These are phyloP conservation scores for Elysia crispata DNA, from an alignment of 2,888 invertebrate species.

Conservation along the genomic window DNA sequence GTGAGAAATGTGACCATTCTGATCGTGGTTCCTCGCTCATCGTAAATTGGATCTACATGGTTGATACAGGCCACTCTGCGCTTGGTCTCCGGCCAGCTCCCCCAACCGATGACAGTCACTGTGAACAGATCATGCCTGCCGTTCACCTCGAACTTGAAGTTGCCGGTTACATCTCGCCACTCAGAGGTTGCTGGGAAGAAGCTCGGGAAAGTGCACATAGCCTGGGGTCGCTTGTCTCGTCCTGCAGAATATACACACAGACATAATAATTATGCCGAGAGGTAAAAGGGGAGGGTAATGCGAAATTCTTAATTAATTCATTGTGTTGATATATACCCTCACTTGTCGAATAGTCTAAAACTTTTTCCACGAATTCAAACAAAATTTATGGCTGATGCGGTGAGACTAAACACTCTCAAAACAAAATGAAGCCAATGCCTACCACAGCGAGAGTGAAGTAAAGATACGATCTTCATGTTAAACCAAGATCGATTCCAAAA, in stretches of 20 bases:
- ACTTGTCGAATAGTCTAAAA: neutral
- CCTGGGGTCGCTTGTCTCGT: slow-evolving; percentile 58
- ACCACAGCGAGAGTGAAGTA: too few species aligned
- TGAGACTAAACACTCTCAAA: too few species aligned
- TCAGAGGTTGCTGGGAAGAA: slow-evolving; percentile 59
- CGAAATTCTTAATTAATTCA: too few species aligned
- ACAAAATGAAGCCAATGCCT: too few species aligned
- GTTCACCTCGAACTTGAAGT: slow-evolving; percentile 62
- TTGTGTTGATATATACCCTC: too few species aligned
- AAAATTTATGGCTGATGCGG: too few species aligned
- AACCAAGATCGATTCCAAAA: too few species aligned
- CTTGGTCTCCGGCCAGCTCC: slow-evolving; percentile 55
- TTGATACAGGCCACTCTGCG: slow-evolving; percentile 63
- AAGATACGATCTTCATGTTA: too few species aligned
- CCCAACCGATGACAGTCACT: slow-evolving; percentile 56
- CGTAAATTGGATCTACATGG: slow-evolving; percentile 32
- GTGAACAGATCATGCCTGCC: slow-evolving; percentile 61
- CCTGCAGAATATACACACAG: slow-evolving; percentile 48
- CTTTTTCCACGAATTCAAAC: too few species aligned
- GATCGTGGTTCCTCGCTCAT: slow-evolving; percentile 42
- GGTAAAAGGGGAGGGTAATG: too few species aligned
- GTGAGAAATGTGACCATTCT: slow-evolving; percentile 62
- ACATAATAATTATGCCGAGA: too few species aligned
- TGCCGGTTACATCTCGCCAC: slow-evolving; percentile 71
- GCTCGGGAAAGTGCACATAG: slow-evolving; percentile 67